Base-by-base conservation (phyloP, 2,888 invertebrate species). In the Diplazon laetatorius region DNA sequence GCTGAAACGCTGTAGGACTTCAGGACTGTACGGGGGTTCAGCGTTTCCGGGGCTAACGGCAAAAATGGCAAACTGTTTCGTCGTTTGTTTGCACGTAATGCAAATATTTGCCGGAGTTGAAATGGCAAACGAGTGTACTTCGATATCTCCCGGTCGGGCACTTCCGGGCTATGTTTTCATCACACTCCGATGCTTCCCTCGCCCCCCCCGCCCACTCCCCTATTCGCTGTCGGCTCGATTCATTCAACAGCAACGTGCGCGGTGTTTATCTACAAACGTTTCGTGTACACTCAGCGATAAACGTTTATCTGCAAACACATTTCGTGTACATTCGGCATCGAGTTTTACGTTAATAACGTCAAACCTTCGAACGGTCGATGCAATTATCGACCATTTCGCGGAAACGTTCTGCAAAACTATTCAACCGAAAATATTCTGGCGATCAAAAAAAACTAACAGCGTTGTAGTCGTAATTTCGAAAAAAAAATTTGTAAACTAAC, bases 61-160 rank as follows among this genome's bases (percentile, higher is more conserved):
- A 22, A 44, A 55, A 75, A 62, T 62, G 44, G 52, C 46, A 35
- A 62, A 50, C 10, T 20, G 52, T 68, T n/a, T n/a, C 44, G 44
- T 18, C 42, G 60, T 55, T 75, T 68, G 68, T 68, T 75, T 68
- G 50, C 60, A 70, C 37, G 25, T 39, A 14, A 48, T 25, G 62
- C 37, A 75, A 75, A 75, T 75, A 55, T 75, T 75, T 75, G 52
- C 52, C 55, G 16, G 22, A 55, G 37, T 18, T 39, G 42, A 60
- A 52, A 42, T 50, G 30, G 60, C 52, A 60, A 74, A 65, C 52
- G 30, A 52, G 60, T 60, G 44, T 62, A 44, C 62, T 60, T 37
- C 30, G 46, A 62, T 68, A 62, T 68, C 52, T 16, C 25, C 12
- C 16, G n/a, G n/a, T 42, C 44, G 35, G 22, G 22, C 35, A 16